Evolutionary conservation across 2,113 vertebrate species (phyloP).

Genomic region (Bambusicola thoracicus): DNA sequence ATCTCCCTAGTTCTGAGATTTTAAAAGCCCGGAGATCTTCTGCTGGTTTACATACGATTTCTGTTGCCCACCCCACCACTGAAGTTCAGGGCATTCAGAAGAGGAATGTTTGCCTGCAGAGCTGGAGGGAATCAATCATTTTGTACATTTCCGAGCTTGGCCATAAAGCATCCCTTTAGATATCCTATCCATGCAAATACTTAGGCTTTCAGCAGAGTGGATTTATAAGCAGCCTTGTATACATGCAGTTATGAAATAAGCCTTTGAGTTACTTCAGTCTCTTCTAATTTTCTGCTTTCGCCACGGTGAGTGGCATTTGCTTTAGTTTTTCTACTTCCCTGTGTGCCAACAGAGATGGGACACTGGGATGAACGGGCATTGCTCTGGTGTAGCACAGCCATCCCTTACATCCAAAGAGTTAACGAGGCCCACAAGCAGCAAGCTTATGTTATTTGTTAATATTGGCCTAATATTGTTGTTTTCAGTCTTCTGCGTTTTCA

Average conservation of each 20-base stretch:
- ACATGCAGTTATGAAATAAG: background rate
- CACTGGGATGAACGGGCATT: background rate
- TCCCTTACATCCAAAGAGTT: background rate
- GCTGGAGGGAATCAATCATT: background rate
- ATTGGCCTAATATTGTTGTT: background rate
- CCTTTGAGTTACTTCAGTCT: background rate
- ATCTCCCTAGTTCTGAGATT: background rate
- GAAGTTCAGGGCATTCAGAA: background rate
- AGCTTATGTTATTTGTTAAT: background rate
- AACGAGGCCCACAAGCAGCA: background rate
- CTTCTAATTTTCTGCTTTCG: background rate
- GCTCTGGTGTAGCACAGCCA: background rate
- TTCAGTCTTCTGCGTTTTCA: background rate
- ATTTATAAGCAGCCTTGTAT: background rate
- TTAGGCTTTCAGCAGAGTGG: background rate
- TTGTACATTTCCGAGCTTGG: background rate
- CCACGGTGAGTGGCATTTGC: background rate
- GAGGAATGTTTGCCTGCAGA: background rate
- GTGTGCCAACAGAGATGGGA: background rate
- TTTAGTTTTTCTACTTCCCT: background rate
- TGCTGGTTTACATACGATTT: background rate
- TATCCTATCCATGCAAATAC: background rate
- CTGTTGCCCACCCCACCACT: background rate
- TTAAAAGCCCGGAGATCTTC: background rate
- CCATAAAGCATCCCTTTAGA: background rate